Evolutionary conservation across 2,888 invertebrate species (phyloP).

Genomic region (Tyria jacobaeae): DNA sequence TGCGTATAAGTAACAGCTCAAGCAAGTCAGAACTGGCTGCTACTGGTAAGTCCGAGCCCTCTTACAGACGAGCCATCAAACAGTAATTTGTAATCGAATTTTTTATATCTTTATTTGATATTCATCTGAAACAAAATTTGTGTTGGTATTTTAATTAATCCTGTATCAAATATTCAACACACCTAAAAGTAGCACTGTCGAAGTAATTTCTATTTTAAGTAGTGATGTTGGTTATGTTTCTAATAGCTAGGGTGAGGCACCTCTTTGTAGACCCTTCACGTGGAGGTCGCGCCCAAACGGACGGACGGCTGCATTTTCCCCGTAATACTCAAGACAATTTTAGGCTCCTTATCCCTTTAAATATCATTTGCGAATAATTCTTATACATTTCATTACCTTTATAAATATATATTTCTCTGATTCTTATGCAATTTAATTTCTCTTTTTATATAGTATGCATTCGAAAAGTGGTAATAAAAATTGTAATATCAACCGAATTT

Average conservation of each 20-base stretch:
- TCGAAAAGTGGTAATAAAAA: neutral
- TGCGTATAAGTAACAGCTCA: no score
- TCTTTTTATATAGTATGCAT: neutral
- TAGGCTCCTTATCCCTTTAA: conserved; percentile 8
- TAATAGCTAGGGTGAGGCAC: conserved; percentile 1
- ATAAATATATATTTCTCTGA: neutral
- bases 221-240: neutral
- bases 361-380: neutral
- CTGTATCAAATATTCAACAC: no score
- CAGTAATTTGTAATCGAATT: no score
- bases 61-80: no score
- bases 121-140: no score
- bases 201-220: neutral
- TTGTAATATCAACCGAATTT: neutral
- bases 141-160: no score
- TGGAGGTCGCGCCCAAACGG: neutral
- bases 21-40: no score
- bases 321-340: conserved; percentile 9
- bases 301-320: conserved; percentile 24
- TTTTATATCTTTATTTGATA: no score
- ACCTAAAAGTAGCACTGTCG: neutral
- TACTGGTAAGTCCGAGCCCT: no score
- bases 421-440: neutral
- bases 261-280: neutral
- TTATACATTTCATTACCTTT: neutral